These are phyloP conservation scores for Dipodomys ordii DNA, from an alignment of 2,113 vertebrate genomes.

Conservation along the genomic window DNA sequence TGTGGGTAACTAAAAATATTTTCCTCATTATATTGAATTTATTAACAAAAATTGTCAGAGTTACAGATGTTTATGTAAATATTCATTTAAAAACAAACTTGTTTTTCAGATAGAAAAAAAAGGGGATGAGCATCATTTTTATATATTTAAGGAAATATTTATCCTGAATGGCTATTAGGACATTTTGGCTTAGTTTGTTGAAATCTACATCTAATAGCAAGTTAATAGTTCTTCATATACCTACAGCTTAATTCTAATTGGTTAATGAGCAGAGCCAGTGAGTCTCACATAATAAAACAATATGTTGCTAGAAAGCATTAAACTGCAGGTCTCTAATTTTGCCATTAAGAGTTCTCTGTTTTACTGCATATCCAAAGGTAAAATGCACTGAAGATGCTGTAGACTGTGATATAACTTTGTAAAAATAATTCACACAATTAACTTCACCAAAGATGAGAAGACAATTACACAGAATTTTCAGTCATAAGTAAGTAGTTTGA, in stretches of 20 bases:
- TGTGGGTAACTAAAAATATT: not conserved
- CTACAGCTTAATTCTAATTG: not conserved
- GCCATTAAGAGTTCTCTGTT: not conserved
- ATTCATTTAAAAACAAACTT: constrained; percentile 22
- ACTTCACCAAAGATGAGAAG: not conserved
- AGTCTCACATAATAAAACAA: not conserved
- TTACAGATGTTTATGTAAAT: constrained; percentile 9
- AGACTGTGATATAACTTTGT: not conserved
- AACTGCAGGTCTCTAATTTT: not conserved
- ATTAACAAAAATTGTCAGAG: not conserved
- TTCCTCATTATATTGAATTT: not conserved
- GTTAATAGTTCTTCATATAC: not conserved
- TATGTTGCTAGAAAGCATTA: not conserved
- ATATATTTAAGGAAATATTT: not conserved
- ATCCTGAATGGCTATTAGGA: not conserved
- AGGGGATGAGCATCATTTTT: not conserved
- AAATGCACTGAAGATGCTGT: not conserved
- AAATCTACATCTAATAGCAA: not conserved
- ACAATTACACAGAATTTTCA: not conserved
- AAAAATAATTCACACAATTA: not conserved
- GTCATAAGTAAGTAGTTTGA: not conserved
- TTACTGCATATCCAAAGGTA: not conserved
- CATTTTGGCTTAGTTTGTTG: not conserved
- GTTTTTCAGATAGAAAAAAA: not conserved
- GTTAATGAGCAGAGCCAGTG: not conserved